Evolutionary conservation across 2,888 invertebrate species (phyloP).

Genomic region (Scaptomyza parva): DNA sequence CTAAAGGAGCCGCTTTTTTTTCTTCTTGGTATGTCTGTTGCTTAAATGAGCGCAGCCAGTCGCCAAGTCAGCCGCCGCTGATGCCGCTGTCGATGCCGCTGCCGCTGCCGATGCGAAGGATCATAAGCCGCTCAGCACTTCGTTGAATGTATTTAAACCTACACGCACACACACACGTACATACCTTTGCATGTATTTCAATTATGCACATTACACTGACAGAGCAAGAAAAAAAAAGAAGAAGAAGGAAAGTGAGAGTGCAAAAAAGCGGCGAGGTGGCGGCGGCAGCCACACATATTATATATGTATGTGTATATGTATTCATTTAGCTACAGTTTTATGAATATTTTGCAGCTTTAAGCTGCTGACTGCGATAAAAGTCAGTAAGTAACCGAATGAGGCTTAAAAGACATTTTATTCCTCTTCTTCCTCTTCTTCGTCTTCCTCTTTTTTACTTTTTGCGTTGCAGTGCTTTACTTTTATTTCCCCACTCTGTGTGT

Average conservation of each 20-base stretch:
- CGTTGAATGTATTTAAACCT: slow-evolving; percentile 66
- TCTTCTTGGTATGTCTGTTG: background rate
- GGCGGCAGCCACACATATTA: too few relatives aligned
- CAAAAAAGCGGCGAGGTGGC: too few relatives aligned
- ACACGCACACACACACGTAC: slow-evolving; percentile 1
- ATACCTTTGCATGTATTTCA: slow-evolving; percentile 56
- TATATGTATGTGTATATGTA: slow-evolving; percentile 7
- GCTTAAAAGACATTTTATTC: slow-evolving; percentile 66
- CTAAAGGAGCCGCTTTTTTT: background rate
- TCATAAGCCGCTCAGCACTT: slow-evolving; percentile 69
- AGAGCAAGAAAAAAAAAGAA: background rate
- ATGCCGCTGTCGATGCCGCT: too few relatives aligned
- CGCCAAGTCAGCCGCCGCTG: slow-evolving; percentile 9
- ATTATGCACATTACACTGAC: slow-evolving; percentile 59
- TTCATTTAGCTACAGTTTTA: slow-evolving; percentile 29
- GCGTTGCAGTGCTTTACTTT: slow-evolving; percentile 1
- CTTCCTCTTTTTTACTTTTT: background rate
- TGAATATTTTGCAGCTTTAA: slow-evolving; percentile 40
- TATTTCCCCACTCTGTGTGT: slow-evolving; percentile 2
- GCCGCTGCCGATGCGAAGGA: slow-evolving; percentile 35
- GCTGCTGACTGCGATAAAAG: slow-evolving; percentile 61
- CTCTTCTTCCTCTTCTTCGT: too few relatives aligned
- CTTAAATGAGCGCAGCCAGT: slow-evolving; percentile 14
- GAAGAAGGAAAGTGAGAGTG: background rate
- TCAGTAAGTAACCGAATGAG: slow-evolving; percentile 56